These are phyloP conservation scores for Paraescarpia echinospica DNA, from an alignment of 1,140 invertebrate genomes.

Conservation along the genomic window DNA sequence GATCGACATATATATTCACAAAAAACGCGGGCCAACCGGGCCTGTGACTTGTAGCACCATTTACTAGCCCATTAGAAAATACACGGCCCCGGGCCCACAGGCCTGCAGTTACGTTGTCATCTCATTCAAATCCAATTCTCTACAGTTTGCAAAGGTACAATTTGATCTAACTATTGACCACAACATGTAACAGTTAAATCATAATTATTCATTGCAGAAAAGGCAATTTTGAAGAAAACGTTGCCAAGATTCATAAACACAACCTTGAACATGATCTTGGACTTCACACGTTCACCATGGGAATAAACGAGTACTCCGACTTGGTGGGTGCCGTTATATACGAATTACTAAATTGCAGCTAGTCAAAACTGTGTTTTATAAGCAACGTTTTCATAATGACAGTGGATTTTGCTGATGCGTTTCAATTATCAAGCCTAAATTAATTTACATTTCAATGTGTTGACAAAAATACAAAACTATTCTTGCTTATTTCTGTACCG, in stretches of 20 bases:
- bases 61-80: too few species aligned
- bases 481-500: background rate
- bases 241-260: constrained; percentile 31
- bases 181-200: background rate
- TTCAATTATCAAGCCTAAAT: too few species aligned
- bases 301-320: constrained; percentile 36
- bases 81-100: too few species aligned
- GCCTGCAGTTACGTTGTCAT: too few species aligned
- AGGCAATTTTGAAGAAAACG: background rate
- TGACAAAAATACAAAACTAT: background rate
- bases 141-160: too few species aligned
- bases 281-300: constrained; percentile 32
- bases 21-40: too few species aligned
- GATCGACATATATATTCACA: too few species aligned
- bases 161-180: too few species aligned
- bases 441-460: background rate
- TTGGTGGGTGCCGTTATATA: constrained; percentile 15
- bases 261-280: constrained; percentile 33
- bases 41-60: too few species aligned
- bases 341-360: background rate
- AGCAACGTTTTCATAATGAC: background rate
- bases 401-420: background rate
- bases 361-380: background rate
- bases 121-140: too few species aligned
- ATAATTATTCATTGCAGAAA: background rate